These are phyloP conservation scores for Melierax canorus DNA, from an alignment of 2,113 vertebrate genomes.

Conservation along the genomic window DNA sequence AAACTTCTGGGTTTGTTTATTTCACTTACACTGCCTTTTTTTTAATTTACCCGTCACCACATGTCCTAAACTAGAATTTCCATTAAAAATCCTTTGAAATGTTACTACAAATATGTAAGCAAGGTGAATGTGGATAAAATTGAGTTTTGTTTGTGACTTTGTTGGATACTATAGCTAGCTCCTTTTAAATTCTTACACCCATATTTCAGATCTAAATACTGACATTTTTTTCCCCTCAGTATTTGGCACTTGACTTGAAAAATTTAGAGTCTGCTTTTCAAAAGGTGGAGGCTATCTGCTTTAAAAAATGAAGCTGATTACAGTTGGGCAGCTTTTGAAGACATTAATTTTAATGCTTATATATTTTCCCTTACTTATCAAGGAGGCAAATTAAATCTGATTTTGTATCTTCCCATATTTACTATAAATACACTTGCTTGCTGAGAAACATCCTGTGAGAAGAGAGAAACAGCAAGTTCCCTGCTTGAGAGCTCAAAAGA, in stretches of 20 bases:
- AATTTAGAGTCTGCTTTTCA: not conserved
- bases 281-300: not conserved
- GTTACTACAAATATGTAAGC: not conserved
- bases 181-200: not conserved
- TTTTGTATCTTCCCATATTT: not conserved
- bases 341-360: not conserved
- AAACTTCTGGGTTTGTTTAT: not conserved
- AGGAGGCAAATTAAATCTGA: not conserved
- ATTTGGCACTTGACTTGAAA: not conserved
- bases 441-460: conserved; percentile 42
- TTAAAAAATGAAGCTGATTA: not conserved
- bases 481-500: not conserved
- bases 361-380: not conserved
- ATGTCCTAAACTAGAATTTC: not conserved
- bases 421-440: conserved; percentile 16
- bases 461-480: not conserved
- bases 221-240: not conserved
- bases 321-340: not conserved
- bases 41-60: not conserved
- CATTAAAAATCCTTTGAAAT: not conserved
- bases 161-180: not conserved
- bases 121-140: not conserved
- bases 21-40: not conserved
- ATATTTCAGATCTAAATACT: not conserved
- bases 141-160: not conserved